Evolutionary conservation across 2,888 invertebrate genomes (phyloP).

Genomic region (Platycheirus rosarum): DNA sequence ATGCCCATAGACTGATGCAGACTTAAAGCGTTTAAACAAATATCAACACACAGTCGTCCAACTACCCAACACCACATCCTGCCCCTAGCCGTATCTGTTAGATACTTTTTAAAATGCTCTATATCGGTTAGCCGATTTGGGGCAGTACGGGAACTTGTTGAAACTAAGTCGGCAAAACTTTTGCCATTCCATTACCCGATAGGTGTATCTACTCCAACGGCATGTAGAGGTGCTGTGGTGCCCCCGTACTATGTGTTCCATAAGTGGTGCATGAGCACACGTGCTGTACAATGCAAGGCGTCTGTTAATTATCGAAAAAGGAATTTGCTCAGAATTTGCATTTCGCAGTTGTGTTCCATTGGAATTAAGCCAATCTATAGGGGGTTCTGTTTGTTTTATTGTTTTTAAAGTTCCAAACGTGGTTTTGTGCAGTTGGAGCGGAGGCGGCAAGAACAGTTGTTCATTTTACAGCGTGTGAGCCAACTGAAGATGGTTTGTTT

Average conservation of each 20-base stretch:
- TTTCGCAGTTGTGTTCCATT: conserved; percentile 12
- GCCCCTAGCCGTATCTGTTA: conserved; percentile 13
- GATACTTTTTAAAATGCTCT: conserved; percentile 32
- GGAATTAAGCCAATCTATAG: conserved; percentile 26
- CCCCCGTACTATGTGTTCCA: background rate
- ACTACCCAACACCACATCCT: background rate
- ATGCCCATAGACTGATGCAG: conserved; percentile 18
- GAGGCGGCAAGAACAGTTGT: conserved; percentile 10
- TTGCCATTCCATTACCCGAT: conserved; percentile 44
- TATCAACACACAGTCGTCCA: conserved; percentile 14
- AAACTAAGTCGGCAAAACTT: conserved; percentile 56
- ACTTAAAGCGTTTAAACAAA: conserved; percentile 49
- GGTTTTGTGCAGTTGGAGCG: no score
- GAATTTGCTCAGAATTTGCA: conserved; percentile 54
- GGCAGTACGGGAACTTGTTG: conserved; percentile 42
- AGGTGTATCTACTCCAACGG: background rate
- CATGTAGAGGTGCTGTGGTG: background rate
- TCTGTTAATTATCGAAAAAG: conserved; percentile 59
- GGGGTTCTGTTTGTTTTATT: background rate
- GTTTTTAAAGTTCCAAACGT: no score
- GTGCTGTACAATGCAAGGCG: conserved; percentile 23
- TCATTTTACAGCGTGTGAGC: conserved; percentile 28
- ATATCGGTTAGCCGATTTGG: conserved; percentile 16
- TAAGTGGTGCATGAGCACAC: conserved; percentile 30
- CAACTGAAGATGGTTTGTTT: conserved; percentile 13